Evolutionary conservation across 2,797 vertebrate species (phyloP).

Genomic region (Knipowitschia caucasica): DNA sequence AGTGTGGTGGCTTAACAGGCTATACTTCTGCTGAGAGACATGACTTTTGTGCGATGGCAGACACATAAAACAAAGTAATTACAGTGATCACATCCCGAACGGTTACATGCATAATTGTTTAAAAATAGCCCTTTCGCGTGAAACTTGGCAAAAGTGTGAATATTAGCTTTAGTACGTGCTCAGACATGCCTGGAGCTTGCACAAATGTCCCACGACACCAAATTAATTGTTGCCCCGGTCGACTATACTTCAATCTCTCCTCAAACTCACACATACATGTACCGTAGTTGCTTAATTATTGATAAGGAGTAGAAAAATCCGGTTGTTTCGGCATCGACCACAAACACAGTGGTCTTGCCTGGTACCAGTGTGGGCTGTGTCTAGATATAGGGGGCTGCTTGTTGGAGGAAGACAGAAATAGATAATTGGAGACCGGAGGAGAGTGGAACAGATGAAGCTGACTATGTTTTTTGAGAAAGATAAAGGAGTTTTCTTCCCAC

Average conservation of each 20-base stretch:
- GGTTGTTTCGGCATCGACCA: constrained; percentile 34
- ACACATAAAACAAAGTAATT: too few relatives aligned
- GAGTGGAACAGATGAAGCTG: constrained; percentile 35
- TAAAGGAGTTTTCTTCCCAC: constrained; percentile 42
- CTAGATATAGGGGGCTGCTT: constrained; percentile 50
- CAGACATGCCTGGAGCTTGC: constrained; percentile 33
- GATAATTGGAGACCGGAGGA: constrained; percentile 61
- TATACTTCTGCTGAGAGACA: too few relatives aligned
- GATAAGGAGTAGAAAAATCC: constrained; percentile 19
- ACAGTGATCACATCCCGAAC: too few relatives aligned
- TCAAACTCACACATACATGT: constrained; percentile 34
- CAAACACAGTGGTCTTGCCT: constrained; percentile 40
- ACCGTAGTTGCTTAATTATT: constrained; percentile 33
- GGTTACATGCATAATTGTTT: too few relatives aligned
- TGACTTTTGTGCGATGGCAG: too few relatives aligned
- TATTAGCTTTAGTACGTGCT: constrained; percentile 22
- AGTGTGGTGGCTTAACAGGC: too few relatives aligned
- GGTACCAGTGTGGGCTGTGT: constrained; percentile 61
- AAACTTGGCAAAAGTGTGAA: constrained; percentile 5
- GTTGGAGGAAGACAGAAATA: constrained; percentile 61
- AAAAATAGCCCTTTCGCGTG: neutral
- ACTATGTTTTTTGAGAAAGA: constrained; percentile 48
- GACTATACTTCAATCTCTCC: constrained; percentile 10
- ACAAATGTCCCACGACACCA: constrained; percentile 39
- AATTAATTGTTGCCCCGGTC: constrained; percentile 27